Percentiles rank a stretch among this genome's conserved stretches.
Conservation (phyloP, 1,140 invertebrate genomes). For the Carcinoscorpius rotundicauda region DNA sequence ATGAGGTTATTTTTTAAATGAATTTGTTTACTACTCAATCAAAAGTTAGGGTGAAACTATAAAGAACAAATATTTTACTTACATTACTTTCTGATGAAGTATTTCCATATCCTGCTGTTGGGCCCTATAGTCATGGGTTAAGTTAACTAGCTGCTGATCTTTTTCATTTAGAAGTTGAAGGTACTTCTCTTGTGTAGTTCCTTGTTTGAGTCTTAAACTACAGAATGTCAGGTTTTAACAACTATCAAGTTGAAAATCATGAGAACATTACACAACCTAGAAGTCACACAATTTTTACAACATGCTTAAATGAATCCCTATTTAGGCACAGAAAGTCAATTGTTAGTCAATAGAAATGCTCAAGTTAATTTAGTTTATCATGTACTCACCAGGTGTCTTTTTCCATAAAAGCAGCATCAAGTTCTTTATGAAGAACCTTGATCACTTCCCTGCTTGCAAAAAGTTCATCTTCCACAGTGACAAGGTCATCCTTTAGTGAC, state of each 20-base stretch:
- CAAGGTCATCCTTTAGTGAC: constrained; percentile 26
- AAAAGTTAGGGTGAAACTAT: no score
- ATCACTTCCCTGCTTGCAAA: constrained; percentile 32
- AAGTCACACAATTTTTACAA: no score
- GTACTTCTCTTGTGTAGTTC: no score
- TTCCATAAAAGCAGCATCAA: constrained; percentile 27
- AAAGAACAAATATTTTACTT: constrained; percentile 5
- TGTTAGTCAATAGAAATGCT: no score
- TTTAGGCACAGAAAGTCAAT: no score
- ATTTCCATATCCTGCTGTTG: constrained; percentile 13
- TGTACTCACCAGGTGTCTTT: constrained; percentile 27
- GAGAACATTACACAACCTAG: no score
- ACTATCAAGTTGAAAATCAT: no score
- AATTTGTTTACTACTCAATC: no score
- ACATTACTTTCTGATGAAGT: constrained; percentile 13
- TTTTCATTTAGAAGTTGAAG: constrained; percentile 10
- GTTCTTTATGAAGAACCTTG: constrained; percentile 32
- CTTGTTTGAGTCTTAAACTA: no score
- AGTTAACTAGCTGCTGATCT: constrained; percentile 15
- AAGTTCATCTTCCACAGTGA: constrained; percentile 30
- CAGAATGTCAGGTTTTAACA: no score
- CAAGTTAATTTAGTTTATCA: neutral
- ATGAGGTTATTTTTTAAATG: no score
- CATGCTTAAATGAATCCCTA: no score
- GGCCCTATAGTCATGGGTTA: constrained; percentile 12